Evolutionary conservation across 1,140 invertebrate genomes (phyloP), one percentile per base, ranked within the genome.

Genomic region (Drosophila punjabiensis): DNA sequence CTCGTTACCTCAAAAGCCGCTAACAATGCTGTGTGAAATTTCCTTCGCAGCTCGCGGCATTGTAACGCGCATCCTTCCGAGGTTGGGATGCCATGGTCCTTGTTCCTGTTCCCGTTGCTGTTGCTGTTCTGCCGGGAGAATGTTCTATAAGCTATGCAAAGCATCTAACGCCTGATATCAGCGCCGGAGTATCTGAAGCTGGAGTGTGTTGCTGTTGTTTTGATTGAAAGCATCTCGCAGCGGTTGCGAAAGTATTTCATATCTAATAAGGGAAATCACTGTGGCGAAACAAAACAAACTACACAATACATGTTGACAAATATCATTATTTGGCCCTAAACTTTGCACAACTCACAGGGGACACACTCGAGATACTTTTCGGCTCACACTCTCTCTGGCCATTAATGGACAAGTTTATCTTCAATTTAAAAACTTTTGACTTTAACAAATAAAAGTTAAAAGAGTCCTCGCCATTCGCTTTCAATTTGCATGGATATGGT

Each of bases 161-260:
- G 74, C 77, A 87, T 89, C 68, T 78, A 75, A 84, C 84, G 77
- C 81, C 77, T 61, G 69, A 52, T 76, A 83, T 70, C 70, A 64
- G 73, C 5, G 30, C 43, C 28, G 30, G 56, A 78, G 75, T 70
- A 62, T 68, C 52, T 62, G 35, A 18, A 52, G 45, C 30, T 41
- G 69, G 45, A 39, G n/a, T 74, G 18, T 73, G 37, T 43, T 61
- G 70, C 30, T 74, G 55, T 74, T 74, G 53, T 67, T 80, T 81
- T 76, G 82, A 83, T 83, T 83, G 71, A 80, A 76, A 85, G 76
- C 69, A 81, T 32, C 65, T 68, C 8, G n/a, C 14, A 41, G 65
- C 56, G 43, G 41, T 61, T 45, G 39, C 47, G 1, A 52, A 71
- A 32, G 55, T n/a, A 61, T 39, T 43, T 33, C 39, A 35, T 50